A percentile compares a stretch with the other conserved stretches of the same genome.
phyloP scores from a whole-genome alignment of 2,888 invertebrate species.

The Leucophenga montana region DNA sequence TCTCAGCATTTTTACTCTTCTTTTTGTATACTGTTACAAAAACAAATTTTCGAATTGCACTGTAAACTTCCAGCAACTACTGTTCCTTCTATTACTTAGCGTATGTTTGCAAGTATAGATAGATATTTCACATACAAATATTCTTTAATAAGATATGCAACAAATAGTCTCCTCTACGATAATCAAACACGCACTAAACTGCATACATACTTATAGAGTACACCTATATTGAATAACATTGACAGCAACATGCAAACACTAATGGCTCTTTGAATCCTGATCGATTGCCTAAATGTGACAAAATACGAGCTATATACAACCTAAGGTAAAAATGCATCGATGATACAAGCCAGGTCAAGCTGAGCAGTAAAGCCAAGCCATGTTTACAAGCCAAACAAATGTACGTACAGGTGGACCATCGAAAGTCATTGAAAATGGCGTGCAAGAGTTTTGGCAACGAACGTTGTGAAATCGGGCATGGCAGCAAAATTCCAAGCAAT shows the following conservation, averaged over 20 bases:
- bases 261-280: constrained; percentile 45
- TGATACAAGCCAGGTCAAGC: constrained; percentile 27
- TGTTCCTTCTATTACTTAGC: too few relatives aligned
- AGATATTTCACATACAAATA: too few relatives aligned
- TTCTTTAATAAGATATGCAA: too few relatives aligned
- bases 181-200: background rate
- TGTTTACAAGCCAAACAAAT: constrained; percentile 57
- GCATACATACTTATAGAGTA: background rate
- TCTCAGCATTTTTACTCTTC: too few relatives aligned
- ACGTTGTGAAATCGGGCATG: constrained; percentile 44
- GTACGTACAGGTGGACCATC: constrained; percentile 12
- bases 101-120: too few relatives aligned
- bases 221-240: background rate
- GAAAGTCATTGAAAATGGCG: constrained; percentile 11
- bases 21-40: too few relatives aligned
- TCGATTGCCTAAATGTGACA: constrained; percentile 64
- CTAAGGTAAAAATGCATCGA: constrained; percentile 21
- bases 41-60: too few relatives aligned
- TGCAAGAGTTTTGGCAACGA: constrained; percentile 38
- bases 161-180: background rate
- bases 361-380: constrained; percentile 29
- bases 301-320: constrained; percentile 46
- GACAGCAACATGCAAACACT: constrained; percentile 10
- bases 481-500: constrained; percentile 72
- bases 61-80: too few relatives aligned